Base-by-base conservation (phyloP, 2,888 invertebrate species). In the Trissonchulus sp. region DNA sequence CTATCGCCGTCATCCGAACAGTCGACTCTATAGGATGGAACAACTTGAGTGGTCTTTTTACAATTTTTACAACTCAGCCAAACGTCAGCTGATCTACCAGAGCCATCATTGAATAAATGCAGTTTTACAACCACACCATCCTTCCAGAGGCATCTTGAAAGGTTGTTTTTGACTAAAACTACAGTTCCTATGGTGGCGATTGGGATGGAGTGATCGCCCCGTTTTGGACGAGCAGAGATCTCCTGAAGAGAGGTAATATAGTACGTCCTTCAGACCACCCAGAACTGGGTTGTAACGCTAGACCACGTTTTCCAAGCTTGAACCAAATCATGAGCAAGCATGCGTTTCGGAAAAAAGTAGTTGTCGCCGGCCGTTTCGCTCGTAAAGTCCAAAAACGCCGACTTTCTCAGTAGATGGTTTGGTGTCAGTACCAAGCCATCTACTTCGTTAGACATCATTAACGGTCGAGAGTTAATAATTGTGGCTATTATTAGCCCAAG, bases 131-230 rank as follows among this genome's bases (percentile, higher is more conserved):
- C 34, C 34, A 31, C 34, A 8, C 31, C 65, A 31, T 31, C 28
- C n/a, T 65, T 65, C 65, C 65, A 65, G 31, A 8, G 28, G 65
- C 34, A 31, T 18, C 65, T 8, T 30, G 65, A 34, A 15, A 65
- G 34, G 34, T 65, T 65, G 65, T 65, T 34, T n/a, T 65, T 65
- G 31, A 65, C 65, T 3, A 65, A 31, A 8, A 65, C 65, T 30
- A 65, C 31, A 8, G 65, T 65, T n/a, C 65, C 65, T 8, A 65
- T 30, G 28, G 8, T 34, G 8, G 65, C 31, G 15, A 30, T n/a
- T 8, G 34, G 8, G 65, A 34, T 18, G 65, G 31, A 31, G 65
- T 34, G 15, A n/a, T 65, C 34, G 8, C 65, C 15, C 15, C 34
- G 65, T 15, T n/a, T 30, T 18, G 65, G 28, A n/a, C 31, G n/a